Evolutionary conservation across 2,797 vertebrate species (phyloP).

Genomic region (Myotis vivesi): DNA sequence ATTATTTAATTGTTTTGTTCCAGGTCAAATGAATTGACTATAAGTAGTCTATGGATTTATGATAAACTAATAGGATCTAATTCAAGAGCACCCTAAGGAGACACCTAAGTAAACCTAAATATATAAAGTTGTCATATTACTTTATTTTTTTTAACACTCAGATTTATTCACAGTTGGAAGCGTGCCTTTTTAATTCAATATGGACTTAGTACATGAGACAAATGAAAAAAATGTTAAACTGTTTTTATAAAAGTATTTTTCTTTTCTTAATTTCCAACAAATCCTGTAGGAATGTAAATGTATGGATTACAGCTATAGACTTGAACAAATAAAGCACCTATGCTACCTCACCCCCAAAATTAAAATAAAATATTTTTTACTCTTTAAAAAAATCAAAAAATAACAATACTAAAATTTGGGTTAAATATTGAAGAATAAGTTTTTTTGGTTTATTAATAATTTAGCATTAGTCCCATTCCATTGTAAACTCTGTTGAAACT

Average conservation of each 20-base stretch:
- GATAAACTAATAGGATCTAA: neutral
- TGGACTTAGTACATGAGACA: neutral
- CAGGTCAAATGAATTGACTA: neutral
- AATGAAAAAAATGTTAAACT: neutral
- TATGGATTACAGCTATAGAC: neutral
- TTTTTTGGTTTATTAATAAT: neutral
- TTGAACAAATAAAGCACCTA: neutral
- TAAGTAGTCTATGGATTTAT: neutral
- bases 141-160: neutral
- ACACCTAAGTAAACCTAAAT: neutral
- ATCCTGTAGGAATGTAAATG: neutral
- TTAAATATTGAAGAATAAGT: neutral
- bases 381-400: neutral
- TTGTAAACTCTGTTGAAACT: neutral
- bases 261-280: neutral
- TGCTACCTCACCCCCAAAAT: neutral
- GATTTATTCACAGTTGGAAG: neutral
- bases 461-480: neutral
- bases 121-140: neutral
- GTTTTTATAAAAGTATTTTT: neutral
- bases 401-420: neutral
- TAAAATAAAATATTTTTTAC: neutral
- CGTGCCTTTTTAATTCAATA: neutral
- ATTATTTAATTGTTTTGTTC: neutral
- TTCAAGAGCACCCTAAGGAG: neutral